phyloP scores from a whole-genome alignment of 2,888 invertebrate species.

The Tenthredo livida region DNA sequence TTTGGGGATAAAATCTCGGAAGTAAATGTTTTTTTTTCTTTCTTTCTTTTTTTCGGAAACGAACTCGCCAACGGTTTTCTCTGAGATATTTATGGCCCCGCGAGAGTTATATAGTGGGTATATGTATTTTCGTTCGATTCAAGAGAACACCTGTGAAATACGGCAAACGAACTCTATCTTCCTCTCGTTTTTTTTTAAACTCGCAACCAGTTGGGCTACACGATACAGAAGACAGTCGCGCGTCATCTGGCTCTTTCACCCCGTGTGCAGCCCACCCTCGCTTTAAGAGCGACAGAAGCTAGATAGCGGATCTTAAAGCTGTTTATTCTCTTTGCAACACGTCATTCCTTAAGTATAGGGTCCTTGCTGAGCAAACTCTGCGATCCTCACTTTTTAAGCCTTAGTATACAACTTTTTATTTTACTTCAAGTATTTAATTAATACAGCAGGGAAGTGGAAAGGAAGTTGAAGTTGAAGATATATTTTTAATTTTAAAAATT shows the following conservation, averaged over 20 bases:
- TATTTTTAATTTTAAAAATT: not conserved
- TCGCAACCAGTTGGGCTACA: conserved; percentile 30
- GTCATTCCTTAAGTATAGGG: conserved; percentile 43
- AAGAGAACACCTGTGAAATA: conserved; percentile 34
- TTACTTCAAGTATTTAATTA: not conserved
- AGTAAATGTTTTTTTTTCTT: conserved; percentile 18
- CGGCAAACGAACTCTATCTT: conserved; percentile 7
- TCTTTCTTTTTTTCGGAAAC: not conserved
- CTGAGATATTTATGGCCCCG: not conserved
- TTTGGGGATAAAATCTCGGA: conserved; percentile 42
- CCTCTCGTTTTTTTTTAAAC: not conserved
- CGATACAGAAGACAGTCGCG: conserved; percentile 33
- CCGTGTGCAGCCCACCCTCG: not conserved
- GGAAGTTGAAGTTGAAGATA: not conserved
- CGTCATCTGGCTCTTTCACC: conserved; percentile 46
- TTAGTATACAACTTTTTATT: conserved; percentile 19
- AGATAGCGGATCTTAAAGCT: conserved; percentile 51
- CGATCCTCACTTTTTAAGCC: not conserved
- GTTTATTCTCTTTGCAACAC: conserved; percentile 40
- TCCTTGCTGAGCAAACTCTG: not conserved
- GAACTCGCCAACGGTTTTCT: conserved; percentile 37
- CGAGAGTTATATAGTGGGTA: not conserved
- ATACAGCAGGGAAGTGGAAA: not conserved
- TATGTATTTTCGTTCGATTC: conserved; percentile 33
- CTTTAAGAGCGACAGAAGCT: conserved; percentile 43